Percentiles rank a stretch among this genome's conserved stretches.
Conservation (phyloP, 2,797 vertebrate species). For the Argyrosomus regius region DNA sequence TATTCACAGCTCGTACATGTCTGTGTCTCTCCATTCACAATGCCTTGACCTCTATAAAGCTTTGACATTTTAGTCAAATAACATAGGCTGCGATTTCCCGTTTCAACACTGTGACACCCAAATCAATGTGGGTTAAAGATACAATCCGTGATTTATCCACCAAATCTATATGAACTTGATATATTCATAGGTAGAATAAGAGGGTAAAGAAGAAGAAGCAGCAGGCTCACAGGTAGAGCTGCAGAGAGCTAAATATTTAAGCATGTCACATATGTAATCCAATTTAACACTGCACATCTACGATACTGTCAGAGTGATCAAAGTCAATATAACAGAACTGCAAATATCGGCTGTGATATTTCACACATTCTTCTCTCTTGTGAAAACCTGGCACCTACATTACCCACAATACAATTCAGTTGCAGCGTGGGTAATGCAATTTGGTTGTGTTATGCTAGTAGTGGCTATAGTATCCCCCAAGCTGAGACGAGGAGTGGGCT, state of each 20-base stretch:
- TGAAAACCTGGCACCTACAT: neutral
- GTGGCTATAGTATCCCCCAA: too few relatives aligned
- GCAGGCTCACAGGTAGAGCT: neutral
- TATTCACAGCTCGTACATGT: slow-evolving; percentile 52
- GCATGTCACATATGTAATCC: too few relatives aligned
- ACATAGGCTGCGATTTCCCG: slow-evolving; percentile 58
- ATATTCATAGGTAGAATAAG: neutral
- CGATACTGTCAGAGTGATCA: neutral
- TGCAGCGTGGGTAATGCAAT: too few relatives aligned
- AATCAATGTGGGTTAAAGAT: slow-evolving; percentile 69
- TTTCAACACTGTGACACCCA: slow-evolving; percentile 52
- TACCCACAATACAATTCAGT: neutral
- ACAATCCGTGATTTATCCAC: slow-evolving; percentile 48
- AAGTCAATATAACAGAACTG: neutral
- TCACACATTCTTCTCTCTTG: neutral
- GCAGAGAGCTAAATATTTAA: neutral
- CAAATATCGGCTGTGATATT: neutral
- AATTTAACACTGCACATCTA: neutral
- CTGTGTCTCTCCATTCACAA: slow-evolving; percentile 47
- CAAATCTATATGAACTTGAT: slow-evolving; percentile 18
- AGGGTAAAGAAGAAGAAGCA: neutral
- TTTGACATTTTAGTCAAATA: slow-evolving; percentile 77
- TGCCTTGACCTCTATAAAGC: slow-evolving; percentile 66
- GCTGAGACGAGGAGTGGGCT: too few relatives aligned
- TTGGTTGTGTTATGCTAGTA: too few relatives aligned